phyloP scores from a whole-genome alignment of 2,113 vertebrate genomes.

The Mormyrus iriodes region DNA sequence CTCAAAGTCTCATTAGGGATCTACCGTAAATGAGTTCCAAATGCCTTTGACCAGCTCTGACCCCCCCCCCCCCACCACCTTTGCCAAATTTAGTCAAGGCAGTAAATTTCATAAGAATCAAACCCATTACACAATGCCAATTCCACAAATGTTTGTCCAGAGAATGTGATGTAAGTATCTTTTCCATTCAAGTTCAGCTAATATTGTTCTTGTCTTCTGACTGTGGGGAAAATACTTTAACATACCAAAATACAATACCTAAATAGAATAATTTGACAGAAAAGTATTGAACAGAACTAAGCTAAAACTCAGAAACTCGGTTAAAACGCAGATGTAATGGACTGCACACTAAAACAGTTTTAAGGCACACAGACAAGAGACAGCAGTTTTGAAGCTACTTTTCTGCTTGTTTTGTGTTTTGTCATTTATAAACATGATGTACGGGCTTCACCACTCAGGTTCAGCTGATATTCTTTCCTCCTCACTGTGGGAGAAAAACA shows the following conservation, averaged over 20 bases:
- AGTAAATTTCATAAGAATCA: slow-evolving; percentile 38
- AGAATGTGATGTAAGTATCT: not conserved
- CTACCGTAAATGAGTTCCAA: slow-evolving; percentile 74
- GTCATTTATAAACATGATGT: not conserved
- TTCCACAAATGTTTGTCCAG: slow-evolving; percentile 26
- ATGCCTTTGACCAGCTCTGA: slow-evolving; percentile 53
- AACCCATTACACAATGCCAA: slow-evolving; percentile 37
- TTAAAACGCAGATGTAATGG: not conserved
- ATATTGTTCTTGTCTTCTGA: not conserved
- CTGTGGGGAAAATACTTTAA: not conserved
- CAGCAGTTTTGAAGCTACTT: not conserved
- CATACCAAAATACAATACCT: not conserved
- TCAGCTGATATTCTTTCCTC: not conserved
- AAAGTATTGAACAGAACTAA: not conserved
- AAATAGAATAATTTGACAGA: not conserved
- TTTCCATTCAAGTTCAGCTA: slow-evolving; percentile 20
- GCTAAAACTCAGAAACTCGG: not conserved
- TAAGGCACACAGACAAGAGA: not conserved
- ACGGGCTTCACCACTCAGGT: slow-evolving; percentile 15
- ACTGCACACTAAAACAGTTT: not conserved
- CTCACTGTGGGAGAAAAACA: not conserved
- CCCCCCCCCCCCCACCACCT: slow-evolving; percentile 23
- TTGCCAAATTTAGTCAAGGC: slow-evolving; percentile 24
- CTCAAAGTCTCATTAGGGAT: slow-evolving; percentile 65
- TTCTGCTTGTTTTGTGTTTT: not conserved